Percentiles rank a stretch among this genome's conserved stretches.
phyloP scores from a whole-genome alignment of 2,888 invertebrate species.

The Congeria kusceri region DNA sequence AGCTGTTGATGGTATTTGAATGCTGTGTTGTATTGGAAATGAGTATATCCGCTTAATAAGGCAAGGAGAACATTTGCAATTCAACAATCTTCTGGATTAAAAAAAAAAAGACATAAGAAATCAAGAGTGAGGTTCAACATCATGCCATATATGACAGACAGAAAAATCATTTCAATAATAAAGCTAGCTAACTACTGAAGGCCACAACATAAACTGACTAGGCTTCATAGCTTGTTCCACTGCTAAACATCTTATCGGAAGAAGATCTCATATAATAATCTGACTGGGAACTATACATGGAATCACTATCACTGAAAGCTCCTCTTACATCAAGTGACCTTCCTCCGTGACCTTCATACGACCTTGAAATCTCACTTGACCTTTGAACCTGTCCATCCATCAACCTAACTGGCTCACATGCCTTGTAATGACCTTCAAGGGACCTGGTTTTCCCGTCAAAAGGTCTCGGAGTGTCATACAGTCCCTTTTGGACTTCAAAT shows the following conservation, averaged over 20 bases:
- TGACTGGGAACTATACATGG: slow-evolving; percentile 75
- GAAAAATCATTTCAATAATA: too few relatives aligned
- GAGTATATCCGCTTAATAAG: too few relatives aligned
- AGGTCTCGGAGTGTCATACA: neutral
- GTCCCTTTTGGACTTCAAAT: slow-evolving; percentile 9
- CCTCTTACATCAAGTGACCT: slow-evolving; percentile 53
- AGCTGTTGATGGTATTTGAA: too few relatives aligned
- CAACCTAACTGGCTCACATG: slow-evolving; percentile 23
- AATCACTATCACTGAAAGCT: slow-evolving; percentile 78
- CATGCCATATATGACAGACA: too few relatives aligned
- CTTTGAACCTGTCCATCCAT: slow-evolving; percentile 63
- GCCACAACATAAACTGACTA: slow-evolving; percentile 1
- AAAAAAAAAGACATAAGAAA: too few relatives aligned
- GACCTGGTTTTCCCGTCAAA: slow-evolving; percentile 46
- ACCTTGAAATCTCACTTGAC: slow-evolving; percentile 64
- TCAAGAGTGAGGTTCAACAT: too few relatives aligned
- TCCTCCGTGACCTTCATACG: slow-evolving; percentile 16
- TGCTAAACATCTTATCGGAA: slow-evolving; percentile 61
- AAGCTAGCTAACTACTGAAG: neutral
- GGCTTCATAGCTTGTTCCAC: slow-evolving; percentile 57
- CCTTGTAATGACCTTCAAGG: slow-evolving; percentile 43
- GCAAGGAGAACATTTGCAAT: too few relatives aligned
- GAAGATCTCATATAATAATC: slow-evolving; percentile 80
- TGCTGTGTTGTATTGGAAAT: too few relatives aligned
- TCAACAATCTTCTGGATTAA: too few relatives aligned